Conservation (phyloP, 1,140 invertebrate genomes). For the Trichogramma pretiosum region DNA sequence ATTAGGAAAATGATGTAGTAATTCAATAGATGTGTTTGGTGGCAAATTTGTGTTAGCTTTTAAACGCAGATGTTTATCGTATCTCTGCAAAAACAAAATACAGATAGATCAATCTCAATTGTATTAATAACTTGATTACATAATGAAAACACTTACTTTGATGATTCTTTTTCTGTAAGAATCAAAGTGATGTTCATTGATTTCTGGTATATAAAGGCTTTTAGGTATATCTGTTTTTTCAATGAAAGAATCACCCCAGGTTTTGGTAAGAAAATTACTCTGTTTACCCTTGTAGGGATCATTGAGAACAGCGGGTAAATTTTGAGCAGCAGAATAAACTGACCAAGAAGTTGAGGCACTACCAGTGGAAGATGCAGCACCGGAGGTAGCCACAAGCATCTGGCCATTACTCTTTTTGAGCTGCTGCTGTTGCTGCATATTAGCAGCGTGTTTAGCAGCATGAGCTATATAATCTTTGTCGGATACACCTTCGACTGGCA, state of each 20-base stretch:
- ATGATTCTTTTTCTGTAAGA: conserved; percentile 73
- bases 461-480: conserved; percentile 84
- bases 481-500: conserved; percentile 80
- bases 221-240: conserved; percentile 68
- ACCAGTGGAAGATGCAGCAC: conserved; percentile 6
- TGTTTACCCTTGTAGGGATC: conserved; percentile 87
- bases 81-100: conserved; percentile 36
- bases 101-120: not conserved
- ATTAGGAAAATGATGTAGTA: conserved; percentile 45
- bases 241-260: conserved; percentile 93
- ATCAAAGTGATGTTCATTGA: conserved; percentile 78
- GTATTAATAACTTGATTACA: not conserved
- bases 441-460: conserved; percentile 69
- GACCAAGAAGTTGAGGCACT: conserved; percentile 53
- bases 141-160: conserved; percentile 23
- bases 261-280: conserved; percentile 91
- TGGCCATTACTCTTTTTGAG: conserved; percentile 37
- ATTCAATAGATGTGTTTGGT: conserved; percentile 37
- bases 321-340: conserved; percentile 77
- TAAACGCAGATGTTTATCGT: conserved; percentile 43
- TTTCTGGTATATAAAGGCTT: conserved; percentile 74
- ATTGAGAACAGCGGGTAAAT: conserved; percentile 91
- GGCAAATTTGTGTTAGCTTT: conserved; percentile 34
- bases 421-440: conserved; percentile 43
- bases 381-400: conserved; percentile 26